phyloP scores from a whole-genome alignment of 2,888 invertebrate genomes.

The Octodonta nipae region DNA sequence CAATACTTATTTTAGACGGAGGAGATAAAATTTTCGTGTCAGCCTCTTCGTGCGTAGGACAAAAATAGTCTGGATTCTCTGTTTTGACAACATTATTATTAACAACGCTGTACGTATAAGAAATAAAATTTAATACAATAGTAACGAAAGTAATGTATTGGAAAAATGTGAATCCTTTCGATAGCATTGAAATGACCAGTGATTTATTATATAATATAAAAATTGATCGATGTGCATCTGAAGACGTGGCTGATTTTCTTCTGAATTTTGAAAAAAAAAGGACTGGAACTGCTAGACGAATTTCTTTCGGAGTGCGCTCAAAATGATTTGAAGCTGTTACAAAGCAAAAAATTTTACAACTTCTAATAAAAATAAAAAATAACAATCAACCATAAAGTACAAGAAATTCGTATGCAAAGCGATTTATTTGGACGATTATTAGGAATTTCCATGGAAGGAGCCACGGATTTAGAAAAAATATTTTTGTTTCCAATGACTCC shows the following conservation, averaged over 20 bases:
- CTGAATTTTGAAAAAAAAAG: conserved; percentile 9
- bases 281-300: conserved; percentile 4
- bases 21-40: too few relatives aligned
- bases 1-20: too few relatives aligned
- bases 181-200: conserved; percentile 1
- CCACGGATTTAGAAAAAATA: conserved; percentile 6
- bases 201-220: conserved; percentile 7
- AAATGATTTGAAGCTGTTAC: conserved; percentile 6
- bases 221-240: conserved; percentile 6
- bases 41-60: too few relatives aligned
- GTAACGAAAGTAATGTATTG: too few relatives aligned
- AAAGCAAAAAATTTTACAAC: conserved; percentile 6
- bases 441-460: conserved; percentile 3
- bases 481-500: conserved; percentile 7
- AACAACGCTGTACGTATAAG: too few relatives aligned
- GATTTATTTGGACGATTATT: conserved; percentile 6
- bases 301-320: conserved; percentile 7
- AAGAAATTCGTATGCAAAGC: conserved; percentile 7
- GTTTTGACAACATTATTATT: too few relatives aligned
- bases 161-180: conserved; percentile 8
- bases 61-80: too few relatives aligned
- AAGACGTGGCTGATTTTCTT: conserved; percentile 8
- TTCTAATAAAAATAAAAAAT: conserved; percentile 5
- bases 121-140: too few relatives aligned
- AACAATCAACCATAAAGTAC: conserved; percentile 3